These are phyloP conservation scores for Aurelia coerulea DNA, from an alignment of 30 jellyfish, hydroid and myxozoan species.

Conservation along the genomic window DNA sequence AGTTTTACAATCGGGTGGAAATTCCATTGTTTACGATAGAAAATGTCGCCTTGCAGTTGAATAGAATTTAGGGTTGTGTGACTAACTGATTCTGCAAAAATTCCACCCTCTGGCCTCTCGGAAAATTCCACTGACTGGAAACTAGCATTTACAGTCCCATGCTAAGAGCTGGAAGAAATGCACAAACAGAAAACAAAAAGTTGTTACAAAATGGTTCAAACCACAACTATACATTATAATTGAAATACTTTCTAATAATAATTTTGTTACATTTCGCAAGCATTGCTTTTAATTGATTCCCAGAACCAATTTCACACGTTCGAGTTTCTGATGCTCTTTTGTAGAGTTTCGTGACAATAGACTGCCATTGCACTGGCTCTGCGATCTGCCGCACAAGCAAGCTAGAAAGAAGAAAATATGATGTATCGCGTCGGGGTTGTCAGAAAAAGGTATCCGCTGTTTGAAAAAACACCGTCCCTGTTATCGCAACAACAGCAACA, in stretches of 20 bases:
- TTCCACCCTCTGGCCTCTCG: too few species aligned
- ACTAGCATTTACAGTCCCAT: too few species aligned
- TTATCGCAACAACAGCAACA: too few species aligned
- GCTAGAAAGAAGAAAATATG: slow-evolving; percentile 22
- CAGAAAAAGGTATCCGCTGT: not conserved
- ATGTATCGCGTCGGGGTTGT: not conserved
- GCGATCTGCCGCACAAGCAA: slow-evolving; percentile 86
- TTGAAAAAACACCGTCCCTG: too few species aligned
- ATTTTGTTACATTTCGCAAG: slow-evolving; percentile 69
- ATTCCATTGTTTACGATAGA: too few species aligned
- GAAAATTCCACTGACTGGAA: too few species aligned
- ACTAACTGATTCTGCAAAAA: too few species aligned
- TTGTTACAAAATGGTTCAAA: not conserved
- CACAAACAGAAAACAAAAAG: too few species aligned
- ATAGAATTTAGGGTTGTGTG: too few species aligned
- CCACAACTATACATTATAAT: slow-evolving; percentile 26
- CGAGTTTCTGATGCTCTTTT: slow-evolving; percentile 21
- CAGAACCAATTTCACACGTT: slow-evolving; percentile 89
- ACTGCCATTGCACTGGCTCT: slow-evolving; percentile 90
- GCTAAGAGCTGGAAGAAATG: too few species aligned
- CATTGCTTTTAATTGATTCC: slow-evolving; percentile 80
- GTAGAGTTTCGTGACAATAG: slow-evolving; percentile 46
- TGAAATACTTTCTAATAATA: slow-evolving; percentile 33
- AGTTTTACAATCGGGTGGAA: too few species aligned
- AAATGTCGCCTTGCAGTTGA: too few species aligned